Evolutionary conservation across 2,113 vertebrate species (phyloP).

Genomic region (Delphinus delphis): DNA sequence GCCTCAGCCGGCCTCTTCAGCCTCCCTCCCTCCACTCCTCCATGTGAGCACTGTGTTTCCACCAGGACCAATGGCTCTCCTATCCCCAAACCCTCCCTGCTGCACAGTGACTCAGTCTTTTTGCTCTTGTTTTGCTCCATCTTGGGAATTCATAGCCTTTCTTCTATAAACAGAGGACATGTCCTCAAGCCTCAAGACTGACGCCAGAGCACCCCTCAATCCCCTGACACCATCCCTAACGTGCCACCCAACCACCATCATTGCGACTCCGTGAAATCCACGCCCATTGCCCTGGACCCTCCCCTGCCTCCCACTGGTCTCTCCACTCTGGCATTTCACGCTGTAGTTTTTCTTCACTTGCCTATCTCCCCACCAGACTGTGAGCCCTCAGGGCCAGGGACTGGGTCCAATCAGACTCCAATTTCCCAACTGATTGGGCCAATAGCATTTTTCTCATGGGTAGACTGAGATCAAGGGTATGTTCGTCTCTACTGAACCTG

Average conservation of each 20-base stretch:
- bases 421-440: not conserved
- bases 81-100: rapidly evolving
- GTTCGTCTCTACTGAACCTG: not conserved
- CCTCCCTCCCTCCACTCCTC: not conserved
- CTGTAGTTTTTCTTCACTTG: not conserved
- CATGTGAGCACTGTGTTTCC: rapidly evolving
- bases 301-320: not conserved
- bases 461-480: not conserved
- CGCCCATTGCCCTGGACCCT: rapidly evolving
- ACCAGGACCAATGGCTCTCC: rapidly evolving
- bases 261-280: not conserved
- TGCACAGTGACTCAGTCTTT: too few species aligned
- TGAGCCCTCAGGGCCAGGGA: not conserved
- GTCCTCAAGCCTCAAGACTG: not conserved
- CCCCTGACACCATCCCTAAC: not conserved
- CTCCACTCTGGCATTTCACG: not conserved
- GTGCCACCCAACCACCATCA: not conserved
- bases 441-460: not conserved
- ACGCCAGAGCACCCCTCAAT: not conserved
- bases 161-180: not conserved
- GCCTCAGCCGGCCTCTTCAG: not conserved
- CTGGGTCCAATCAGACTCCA: not conserved
- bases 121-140: not conserved
- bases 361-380: not conserved
- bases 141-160: not conserved